Base-by-base conservation (phyloP, 2,797 vertebrate species). In the Syndactyla subalaris region DNA sequence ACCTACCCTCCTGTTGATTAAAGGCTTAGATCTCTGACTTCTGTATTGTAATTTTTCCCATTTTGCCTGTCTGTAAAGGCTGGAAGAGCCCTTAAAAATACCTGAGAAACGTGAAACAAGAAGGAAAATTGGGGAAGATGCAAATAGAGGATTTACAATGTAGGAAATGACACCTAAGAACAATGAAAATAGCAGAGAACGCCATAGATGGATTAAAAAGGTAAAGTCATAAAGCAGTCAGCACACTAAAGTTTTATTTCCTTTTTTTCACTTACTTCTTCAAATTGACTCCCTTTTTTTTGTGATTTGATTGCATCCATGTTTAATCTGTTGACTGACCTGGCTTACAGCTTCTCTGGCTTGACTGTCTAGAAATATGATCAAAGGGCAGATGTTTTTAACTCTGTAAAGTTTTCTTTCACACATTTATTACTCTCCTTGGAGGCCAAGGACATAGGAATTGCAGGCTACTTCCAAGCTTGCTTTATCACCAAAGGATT, bases 391-490 rank as follows among this genome's bases (percentile, higher is more conserved):
- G 39, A 85, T 85, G 92, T 95, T 88, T 96, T 88, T 83, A 91
- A 94, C 93, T 95, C 81, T 67, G 77, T 57, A 89, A 97, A 81
- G 85, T 97, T 97, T 96, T 62, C 72, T 94, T 98, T 97, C 93
- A 89, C 89, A 81, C 52, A 89, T 94, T 88, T 92, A 75, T 90
- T 32, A 13, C 84, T 95, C 68, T 96, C 82, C 63, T 96, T 97
- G 95, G 79, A 92, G 70, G 43, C 57, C 88, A 93, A 95, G 80
- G 94, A 72, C 91, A 93, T 19, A 51, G 70, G 76, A 85, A 95
- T 79, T 59, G 32, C n/a, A 78, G 68, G 36, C 51, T 76, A 52
- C 2, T 14, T 88, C 43, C 65, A 79, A 89, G 62, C 51, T 87
- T 48, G 57, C 34, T 95, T 93, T 93, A 93, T 91, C 89, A 92